Evolutionary conservation across 2,888 invertebrate species (phyloP), one percentile per base, ranked within the genome.

Genomic region (Lucinisca nassula): DNA sequence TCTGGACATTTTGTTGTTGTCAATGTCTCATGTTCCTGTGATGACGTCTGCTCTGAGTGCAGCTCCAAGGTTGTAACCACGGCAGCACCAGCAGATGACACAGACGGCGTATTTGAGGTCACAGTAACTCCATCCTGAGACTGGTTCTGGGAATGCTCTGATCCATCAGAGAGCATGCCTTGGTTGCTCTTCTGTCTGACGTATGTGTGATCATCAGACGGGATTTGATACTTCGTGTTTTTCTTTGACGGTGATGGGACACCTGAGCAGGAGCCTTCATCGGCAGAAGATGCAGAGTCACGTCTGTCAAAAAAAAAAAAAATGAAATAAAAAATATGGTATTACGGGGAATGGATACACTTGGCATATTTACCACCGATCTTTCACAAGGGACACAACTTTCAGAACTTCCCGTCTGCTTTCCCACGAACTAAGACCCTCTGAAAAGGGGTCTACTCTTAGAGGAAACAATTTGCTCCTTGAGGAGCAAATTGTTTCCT

Each of bases 151-250:
- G 72, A 72, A 17, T 74, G 40, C 10, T 74, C 74, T 0, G 45
- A 38, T 12, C 21, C 8, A 3, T 74, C 74, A 24, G 67, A 21
- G 17, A 40, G 6, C 30, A 78, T 76, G 24, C 79, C 82, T 61
- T 92, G 40, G 27, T 32, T 37, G 83, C 80, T 93, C 72, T 93
- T 93, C 82, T 93, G 92, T 74, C 90, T 90, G 83, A 93, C 94
- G 89, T 95, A 95, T 45, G 94, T 94, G 84, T 95, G 95, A 85
- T 95, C 95, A 79, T 88, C 89, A 6, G 92, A 91, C 0, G 90
- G 92, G 77, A 82, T 85, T 73, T 92, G 90, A 37, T 86, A 90
- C 35, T 67, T 67, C 1, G 67, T 67, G 24, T 89, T 30, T 40
- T 79, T 84, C 24, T 87, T 85, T 4, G 55, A 40, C 14, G 90